Conservation (phyloP, 2,797 vertebrate species). For the Eutrigla gurnardus region DNA sequence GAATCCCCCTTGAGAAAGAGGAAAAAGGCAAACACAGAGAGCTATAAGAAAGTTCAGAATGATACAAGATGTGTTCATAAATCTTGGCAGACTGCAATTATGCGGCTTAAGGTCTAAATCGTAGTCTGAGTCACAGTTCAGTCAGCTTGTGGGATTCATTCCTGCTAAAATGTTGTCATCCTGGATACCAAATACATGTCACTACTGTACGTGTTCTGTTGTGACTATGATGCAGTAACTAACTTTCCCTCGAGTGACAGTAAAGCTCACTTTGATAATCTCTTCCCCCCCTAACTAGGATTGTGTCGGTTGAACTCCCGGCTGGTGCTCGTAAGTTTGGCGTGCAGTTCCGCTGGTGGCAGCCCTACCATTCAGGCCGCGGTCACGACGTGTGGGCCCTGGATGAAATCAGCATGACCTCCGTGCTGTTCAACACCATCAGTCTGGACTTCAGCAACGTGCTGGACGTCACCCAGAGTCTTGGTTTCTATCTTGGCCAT, state of each 20-base stretch:
- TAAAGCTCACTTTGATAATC: conserved; percentile 3
- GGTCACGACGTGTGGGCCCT: conserved; percentile 97
- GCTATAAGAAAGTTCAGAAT: background rate
- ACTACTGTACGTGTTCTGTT: background rate
- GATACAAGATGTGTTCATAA: conserved; percentile 12
- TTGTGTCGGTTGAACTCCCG: conserved; percentile 95
- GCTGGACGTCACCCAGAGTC: conserved; percentile 96
- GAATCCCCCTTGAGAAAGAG: conserved; percentile 1
- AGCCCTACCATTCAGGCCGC: conserved; percentile 96
- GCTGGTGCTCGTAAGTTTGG: conserved; percentile 93
- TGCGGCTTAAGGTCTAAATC: conserved; percentile 48
- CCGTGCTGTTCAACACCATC: conserved; percentile 97
- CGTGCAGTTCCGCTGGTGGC: conserved; percentile 99
- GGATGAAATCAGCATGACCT: conserved; percentile 99
- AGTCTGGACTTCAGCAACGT: conserved; percentile 97
- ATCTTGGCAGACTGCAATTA: conserved; percentile 43
- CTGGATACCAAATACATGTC: conserved; percentile 5
- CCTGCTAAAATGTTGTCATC: conserved; percentile 41
- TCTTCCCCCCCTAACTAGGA: conserved; percentile 79
- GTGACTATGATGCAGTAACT: background rate
- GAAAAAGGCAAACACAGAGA: background rate
- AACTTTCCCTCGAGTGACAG: background rate
- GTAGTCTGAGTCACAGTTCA: conserved; percentile 57
- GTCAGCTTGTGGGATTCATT: conserved; percentile 54
- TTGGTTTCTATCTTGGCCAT: conserved; percentile 98